Base-by-base conservation (phyloP, 35 echinoderm and acorn worm species). In the Patiria miniata region DNA sequence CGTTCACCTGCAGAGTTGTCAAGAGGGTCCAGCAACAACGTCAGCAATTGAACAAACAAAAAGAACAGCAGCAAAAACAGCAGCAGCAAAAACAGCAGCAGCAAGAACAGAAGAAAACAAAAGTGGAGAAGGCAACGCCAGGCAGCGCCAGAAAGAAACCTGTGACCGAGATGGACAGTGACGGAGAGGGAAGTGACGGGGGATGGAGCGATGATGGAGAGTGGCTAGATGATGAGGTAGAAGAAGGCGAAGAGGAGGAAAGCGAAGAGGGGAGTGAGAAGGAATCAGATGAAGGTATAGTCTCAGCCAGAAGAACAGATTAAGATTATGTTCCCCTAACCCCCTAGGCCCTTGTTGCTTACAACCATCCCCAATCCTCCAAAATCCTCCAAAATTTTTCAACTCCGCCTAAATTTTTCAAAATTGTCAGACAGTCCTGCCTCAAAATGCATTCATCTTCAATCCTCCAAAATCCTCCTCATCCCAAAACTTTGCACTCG, bases 251-350 rank as follows among this genome's bases (percentile, higher is more conserved):
- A 0, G 80, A 89, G 37, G 87, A 81, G 7, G 79, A 82, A 7
- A 59, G 73, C 14, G 18, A 28, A 23, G 85, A 87, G 15, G 65
- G 78, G 18, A 68, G 78, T 15, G 85, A 87, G 21, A 39, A 87
- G 39, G 85, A 79, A 26, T 38, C 39, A 78, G 85, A 87, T 12
- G 40, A 77, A 77, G 37, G 60, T 3, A 56, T 65, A 30, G 61
- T 23, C 12, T n/a, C n/a, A n/a, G 38, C n/a, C n/a, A n/a, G n/a
- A n/a, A n/a, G n/a, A 57, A 57, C 34, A 3, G 52, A 55, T 81
- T 33, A n/a, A n/a, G n/a, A n/a, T n/a, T n/a, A n/a, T n/a, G n/a
- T n/a, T n/a, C n/a, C n/a, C n/a, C n/a, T n/a, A n/a, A n/a, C n/a
- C n/a, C n/a, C n/a, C n/a, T n/a, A n/a, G n/a, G n/a, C n/a, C n/a